Evolutionary conservation across 1,140 invertebrate genomes (phyloP).

Genomic region (Conus betulinus): DNA sequence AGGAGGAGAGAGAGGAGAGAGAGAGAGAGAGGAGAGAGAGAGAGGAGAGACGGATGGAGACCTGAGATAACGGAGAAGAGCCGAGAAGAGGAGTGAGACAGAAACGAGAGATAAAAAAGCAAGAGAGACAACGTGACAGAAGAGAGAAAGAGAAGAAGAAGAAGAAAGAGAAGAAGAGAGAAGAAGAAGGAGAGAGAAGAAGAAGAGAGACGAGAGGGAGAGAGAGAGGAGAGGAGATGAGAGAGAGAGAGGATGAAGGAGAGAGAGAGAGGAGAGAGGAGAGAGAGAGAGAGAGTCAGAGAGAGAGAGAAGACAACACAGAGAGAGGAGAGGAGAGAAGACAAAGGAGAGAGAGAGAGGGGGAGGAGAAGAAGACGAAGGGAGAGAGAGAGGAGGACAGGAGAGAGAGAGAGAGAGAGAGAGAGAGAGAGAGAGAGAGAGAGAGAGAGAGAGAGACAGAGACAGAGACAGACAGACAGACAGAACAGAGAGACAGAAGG

Average conservation of each 20-base stretch:
- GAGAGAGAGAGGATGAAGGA: not conserved
- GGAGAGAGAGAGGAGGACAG: too few species aligned
- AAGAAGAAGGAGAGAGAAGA: not conserved
- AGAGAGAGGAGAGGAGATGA: not conserved
- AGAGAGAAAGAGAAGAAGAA: not conserved
- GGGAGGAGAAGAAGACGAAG: too few species aligned
- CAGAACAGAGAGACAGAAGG: too few species aligned
- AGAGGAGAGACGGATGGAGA: not conserved
- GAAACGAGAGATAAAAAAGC: too few species aligned
- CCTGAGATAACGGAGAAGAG: not conserved
- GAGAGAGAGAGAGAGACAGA: not conserved
- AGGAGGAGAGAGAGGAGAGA: not conserved
- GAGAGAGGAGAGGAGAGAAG: too few species aligned
- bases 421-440: not conserved
- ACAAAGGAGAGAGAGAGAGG: too few species aligned
- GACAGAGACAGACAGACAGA: not conserved
- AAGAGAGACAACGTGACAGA: too few species aligned
- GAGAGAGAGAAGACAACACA: too few species aligned
- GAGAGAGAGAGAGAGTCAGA: too few species aligned
- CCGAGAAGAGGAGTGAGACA: too few species aligned
- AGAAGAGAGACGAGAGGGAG: too few species aligned
- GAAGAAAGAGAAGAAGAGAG: not conserved
- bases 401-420: not conserved
- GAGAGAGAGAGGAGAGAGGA: slow-evolving; percentile 2
- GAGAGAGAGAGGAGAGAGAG: not conserved